phyloP scores from a whole-genome alignment of 2,797 vertebrate species.

The Lepus oiostolus region DNA sequence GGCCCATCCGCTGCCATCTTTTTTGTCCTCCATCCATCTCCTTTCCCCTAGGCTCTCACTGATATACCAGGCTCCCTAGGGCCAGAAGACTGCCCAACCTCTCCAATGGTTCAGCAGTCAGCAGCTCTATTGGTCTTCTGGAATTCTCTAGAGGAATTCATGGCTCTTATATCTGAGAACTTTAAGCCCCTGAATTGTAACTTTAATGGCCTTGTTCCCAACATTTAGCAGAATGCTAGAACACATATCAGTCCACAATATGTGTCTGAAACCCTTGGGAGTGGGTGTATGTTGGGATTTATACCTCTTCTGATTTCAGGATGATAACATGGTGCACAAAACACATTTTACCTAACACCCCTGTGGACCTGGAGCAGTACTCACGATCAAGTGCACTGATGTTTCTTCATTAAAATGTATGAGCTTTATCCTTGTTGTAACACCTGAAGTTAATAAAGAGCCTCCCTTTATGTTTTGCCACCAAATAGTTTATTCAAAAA shows the following conservation, averaged over 20 bases:
- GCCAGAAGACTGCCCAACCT: neutral
- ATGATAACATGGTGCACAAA: neutral
- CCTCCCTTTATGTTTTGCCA: neutral
- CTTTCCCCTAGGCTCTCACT: neutral
- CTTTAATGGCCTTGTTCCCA: neutral
- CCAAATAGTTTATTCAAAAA: neutral
- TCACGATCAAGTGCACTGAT: neutral
- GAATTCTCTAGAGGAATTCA: neutral
- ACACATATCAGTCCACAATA: neutral
- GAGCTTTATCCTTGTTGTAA: neutral
- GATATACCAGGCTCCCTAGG: neutral
- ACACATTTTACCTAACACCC: neutral
- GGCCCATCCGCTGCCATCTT: neutral
- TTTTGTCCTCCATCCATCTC: neutral
- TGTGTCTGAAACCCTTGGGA: neutral
- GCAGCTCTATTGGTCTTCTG: neutral
- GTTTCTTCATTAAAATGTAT: neutral
- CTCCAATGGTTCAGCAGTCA: neutral
- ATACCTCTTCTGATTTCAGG: constrained; percentile 20
- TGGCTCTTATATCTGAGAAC: neutral
- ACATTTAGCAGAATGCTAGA: neutral
- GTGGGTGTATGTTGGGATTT: neutral
- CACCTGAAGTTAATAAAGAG: neutral
- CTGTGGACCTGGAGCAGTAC: neutral
- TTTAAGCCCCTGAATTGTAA: neutral